A percentile compares a stretch with the other conserved stretches of the same genome.
These are phyloP conservation scores for Pitta sordida DNA, from an alignment of 2,113 vertebrate species.

Conservation along the genomic window DNA sequence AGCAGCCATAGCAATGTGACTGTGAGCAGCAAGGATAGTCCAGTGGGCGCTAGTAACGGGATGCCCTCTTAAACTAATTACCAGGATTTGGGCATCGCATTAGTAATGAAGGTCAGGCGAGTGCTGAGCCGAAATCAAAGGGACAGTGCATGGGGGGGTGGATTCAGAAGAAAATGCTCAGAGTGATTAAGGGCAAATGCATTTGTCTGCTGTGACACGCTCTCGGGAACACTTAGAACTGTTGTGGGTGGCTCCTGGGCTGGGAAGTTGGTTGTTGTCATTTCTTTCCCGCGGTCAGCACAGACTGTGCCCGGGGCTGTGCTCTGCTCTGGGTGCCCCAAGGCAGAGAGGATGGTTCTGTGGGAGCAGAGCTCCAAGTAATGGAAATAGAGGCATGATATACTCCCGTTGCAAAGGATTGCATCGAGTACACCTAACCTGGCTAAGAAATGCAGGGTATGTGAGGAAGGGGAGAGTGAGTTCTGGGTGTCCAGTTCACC, in stretches of 20 bases:
- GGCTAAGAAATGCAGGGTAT: not conserved
- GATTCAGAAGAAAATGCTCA: not conserved
- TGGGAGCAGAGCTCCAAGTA: not conserved
- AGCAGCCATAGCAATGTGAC: not conserved
- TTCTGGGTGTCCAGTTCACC: not conserved
- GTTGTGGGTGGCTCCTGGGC: not conserved
- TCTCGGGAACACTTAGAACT: not conserved
- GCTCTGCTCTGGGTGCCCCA: not conserved
- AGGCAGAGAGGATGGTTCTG: not conserved
- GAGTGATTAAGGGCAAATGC: not conserved
- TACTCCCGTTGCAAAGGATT: not conserved
- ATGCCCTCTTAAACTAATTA: not conserved
- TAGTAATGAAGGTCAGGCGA: not conserved
- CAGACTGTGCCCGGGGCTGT: not conserved
- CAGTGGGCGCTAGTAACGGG: not conserved
- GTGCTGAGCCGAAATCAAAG: not conserved
- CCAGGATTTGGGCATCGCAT: not conserved
- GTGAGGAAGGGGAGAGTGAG: accelerated
- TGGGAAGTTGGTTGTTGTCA: not conserved
- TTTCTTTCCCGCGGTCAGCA: not conserved
- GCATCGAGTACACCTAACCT: accelerated
- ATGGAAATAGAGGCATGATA: accelerated
- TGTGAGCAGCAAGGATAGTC: not conserved
- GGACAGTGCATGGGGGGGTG: not conserved
- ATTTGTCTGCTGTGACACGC: not conserved